These are phyloP conservation scores for Lipophrys pholis DNA, from an alignment of 2,113 vertebrate species.

Conservation along the genomic window DNA sequence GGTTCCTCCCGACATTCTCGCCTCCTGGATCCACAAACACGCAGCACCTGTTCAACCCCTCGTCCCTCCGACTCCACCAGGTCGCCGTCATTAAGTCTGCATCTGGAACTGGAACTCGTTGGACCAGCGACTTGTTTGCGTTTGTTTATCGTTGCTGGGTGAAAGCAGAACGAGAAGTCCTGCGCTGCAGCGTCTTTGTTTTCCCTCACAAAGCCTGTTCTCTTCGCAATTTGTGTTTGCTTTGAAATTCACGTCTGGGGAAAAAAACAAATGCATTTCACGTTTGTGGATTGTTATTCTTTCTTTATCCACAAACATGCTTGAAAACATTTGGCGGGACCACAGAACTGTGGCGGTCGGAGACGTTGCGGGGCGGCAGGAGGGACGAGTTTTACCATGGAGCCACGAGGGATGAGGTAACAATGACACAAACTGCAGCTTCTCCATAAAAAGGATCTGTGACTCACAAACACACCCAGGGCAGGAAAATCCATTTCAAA, in stretches of 20 bases:
- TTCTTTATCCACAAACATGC: neutral
- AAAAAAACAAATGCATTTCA: neutral
- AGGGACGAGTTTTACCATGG: neutral
- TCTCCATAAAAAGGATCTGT: too few species aligned
- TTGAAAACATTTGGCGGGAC: neutral
- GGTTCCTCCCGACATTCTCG: constrained; percentile 9
- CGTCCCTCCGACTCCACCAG: constrained; percentile 10
- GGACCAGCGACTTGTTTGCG: neutral
- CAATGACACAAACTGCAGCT: neutral
- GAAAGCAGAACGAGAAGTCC: neutral
- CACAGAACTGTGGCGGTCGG: neutral
- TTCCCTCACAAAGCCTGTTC: constrained; percentile 7
- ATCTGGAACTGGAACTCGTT: constrained; percentile 35
- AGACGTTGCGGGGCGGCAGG: neutral
- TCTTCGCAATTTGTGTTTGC: constrained; percentile 14
- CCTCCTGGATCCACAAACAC: constrained; percentile 49
- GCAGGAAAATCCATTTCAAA: too few species aligned
- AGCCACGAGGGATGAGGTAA: neutral
- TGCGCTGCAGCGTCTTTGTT: constrained; percentile 37
- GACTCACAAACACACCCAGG: too few species aligned
- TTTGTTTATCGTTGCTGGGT: neutral
- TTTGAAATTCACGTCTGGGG: constrained; percentile 14
- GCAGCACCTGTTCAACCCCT: constrained; percentile 50
- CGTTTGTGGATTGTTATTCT: constrained; percentile 9
- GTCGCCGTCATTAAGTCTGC: neutral